Percentiles rank a stretch among this genome's conserved stretches.
These are phyloP conservation scores for Aptenodytes forsteri DNA, from an alignment of 2,113 vertebrate species.

Conservation along the genomic window DNA sequence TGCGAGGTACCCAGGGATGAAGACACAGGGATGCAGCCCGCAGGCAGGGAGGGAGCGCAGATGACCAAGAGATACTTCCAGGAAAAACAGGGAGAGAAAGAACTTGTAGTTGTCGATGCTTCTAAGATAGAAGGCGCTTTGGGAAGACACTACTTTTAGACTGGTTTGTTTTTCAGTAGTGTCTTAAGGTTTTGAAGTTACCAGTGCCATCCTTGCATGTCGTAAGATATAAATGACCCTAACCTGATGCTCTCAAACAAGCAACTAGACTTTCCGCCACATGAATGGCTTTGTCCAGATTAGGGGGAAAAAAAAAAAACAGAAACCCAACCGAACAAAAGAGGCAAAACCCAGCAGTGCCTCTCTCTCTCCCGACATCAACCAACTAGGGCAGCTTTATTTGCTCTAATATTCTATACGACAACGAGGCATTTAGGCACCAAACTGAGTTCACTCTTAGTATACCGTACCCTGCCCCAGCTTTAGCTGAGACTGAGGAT, in stretches of 20 bases:
- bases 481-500: not conserved
- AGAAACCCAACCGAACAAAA: not conserved
- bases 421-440: not conserved
- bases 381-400: not conserved
- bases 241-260: not conserved
- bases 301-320: not conserved
- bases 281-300: not conserved
- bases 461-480: rapidly evolving
- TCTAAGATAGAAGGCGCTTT: not conserved
- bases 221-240: not conserved
- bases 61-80: not conserved
- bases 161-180: not conserved
- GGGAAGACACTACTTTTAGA: not conserved
- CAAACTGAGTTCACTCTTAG: not conserved
- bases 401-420: rapidly evolving
- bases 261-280: not conserved
- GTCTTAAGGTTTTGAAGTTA: not conserved
- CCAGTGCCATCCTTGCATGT: not conserved
- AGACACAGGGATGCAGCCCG: not conserved
- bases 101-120: not conserved
- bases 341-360: not conserved
- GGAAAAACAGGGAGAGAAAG: not conserved
- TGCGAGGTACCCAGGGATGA: rapidly evolving
- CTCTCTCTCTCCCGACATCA: not conserved
- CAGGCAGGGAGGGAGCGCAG: not conserved